Base-by-base conservation (phyloP, 2,888 invertebrate genomes). In the Pristionchus fissidentatus region DNA sequence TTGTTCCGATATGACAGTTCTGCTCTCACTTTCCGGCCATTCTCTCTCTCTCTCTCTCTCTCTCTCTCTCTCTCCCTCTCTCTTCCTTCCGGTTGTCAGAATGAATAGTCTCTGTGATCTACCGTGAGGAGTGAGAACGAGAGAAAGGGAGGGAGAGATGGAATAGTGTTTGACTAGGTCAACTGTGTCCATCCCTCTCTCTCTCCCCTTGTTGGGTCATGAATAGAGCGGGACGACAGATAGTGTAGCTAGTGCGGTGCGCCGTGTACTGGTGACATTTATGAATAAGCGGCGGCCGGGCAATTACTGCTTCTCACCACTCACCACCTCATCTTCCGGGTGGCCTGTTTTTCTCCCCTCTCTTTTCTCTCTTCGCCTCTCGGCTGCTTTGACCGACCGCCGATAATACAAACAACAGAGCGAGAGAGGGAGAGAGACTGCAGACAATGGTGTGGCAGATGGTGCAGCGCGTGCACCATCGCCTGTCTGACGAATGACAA, bases 351-450 rank as follows among this genome's bases (percentile, higher is more conserved):
- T 73, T n/a, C n/a, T n/a, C 46, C n/a, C 19, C 38, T 38, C 66
- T 66, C 66, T 66, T 35, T 35, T n/a, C 46, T 43, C 73, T 73
- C 19, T 49, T 15, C 19, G 49, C 10, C 49, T 49, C 43, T 73
- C 73, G 66, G 35, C 22, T 38, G 66, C 66, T 66, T 66, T 66
- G 66, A 8, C 66, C 29, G 38, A 66, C 66, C 38, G 19, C n/a
- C 66, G 66, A 66, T 66, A 73, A 73, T 73, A 73, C 73, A 73
- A 73, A 73, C 73, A 73, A 73, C 43, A 43, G 46, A 29, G 29
- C 73, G 73, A 35, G 38, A 73, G 73, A 35, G 73, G 41, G 8
- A 73, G 73, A 73, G 35, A 43, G 73, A 73, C 73, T 35, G 26
- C 15, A 13, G 46, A 4, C 19, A 49, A 26, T 73, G 19, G 46